These are phyloP conservation scores for Naso thynnoides DNA, from an alignment of 2,797 vertebrate species.

Conservation along the genomic window DNA sequence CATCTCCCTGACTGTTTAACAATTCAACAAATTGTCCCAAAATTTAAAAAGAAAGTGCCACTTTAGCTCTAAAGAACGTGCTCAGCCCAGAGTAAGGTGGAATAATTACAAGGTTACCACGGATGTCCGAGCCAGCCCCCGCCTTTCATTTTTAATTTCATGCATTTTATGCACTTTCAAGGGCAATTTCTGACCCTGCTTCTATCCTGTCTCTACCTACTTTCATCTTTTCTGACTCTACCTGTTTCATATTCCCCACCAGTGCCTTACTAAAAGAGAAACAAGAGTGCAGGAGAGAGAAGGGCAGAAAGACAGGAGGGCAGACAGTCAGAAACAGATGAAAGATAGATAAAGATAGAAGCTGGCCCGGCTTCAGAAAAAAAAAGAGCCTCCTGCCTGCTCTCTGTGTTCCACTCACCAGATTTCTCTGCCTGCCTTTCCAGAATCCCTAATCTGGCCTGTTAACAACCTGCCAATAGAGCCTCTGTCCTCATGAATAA, in stretches of 20 bases:
- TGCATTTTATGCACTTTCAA: slow-evolving; percentile 75
- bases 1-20: slow-evolving; percentile 22
- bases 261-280: slow-evolving; percentile 52
- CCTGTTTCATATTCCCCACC: slow-evolving; percentile 74
- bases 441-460: slow-evolving; percentile 72
- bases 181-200: slow-evolving; percentile 68
- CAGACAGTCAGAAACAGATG: slow-evolving; percentile 71
- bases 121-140: slow-evolving; percentile 42
- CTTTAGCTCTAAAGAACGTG: slow-evolving; percentile 27
- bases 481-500: slow-evolving; percentile 78
- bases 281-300: slow-evolving; percentile 41
- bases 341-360: slow-evolving; percentile 77
- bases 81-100: slow-evolving; percentile 25
- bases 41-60: slow-evolving; percentile 15
- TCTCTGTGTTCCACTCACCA: slow-evolving; percentile 46
- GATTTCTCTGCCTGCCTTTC: slow-evolving; percentile 66
- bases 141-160: slow-evolving; percentile 77
- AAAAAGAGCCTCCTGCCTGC: slow-evolving; percentile 43
- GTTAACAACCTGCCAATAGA: slow-evolving; percentile 82
- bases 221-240: slow-evolving; percentile 66
- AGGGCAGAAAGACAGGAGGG: slow-evolving; percentile 59
- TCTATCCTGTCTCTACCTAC: slow-evolving; percentile 60
- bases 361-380: slow-evolving; percentile 51
- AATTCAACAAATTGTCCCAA: slow-evolving; percentile 15
- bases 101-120: slow-evolving; percentile 47